Conservation (phyloP, 2,797 vertebrate species). For the Smutsia gigantea region DNA sequence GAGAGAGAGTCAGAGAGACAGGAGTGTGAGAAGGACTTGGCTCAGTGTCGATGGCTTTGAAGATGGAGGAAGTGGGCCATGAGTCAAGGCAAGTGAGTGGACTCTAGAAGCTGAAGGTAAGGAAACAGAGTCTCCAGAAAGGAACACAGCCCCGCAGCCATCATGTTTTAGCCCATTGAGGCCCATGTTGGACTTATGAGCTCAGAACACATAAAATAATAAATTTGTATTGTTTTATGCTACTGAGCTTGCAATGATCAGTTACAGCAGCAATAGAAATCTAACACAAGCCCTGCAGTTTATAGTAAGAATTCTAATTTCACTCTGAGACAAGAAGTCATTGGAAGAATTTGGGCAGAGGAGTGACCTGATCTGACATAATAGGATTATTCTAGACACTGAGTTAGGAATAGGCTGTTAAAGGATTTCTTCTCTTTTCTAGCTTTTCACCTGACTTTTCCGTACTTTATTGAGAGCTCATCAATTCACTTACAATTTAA, state of each 20-base stretch:
- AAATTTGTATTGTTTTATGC: neutral
- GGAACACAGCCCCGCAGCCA: neutral
- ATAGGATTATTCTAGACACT: neutral
- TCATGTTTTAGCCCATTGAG: neutral
- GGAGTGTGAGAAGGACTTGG: neutral
- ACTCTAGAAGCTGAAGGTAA: neutral
- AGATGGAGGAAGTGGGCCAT: neutral
- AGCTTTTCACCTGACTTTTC: neutral
- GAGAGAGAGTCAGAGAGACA: neutral
- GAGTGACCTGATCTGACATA: neutral
- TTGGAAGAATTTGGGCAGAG: neutral
- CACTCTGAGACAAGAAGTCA: neutral
- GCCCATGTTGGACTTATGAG: neutral
- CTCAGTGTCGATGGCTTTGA: neutral
- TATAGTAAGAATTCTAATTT: neutral
- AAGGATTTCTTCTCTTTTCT: neutral
- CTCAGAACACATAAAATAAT: neutral
- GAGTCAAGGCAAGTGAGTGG: neutral
- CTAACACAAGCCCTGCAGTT: neutral
- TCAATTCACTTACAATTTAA: neutral
- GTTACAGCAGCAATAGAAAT: neutral
- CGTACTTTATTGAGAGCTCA: neutral
- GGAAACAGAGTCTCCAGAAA: neutral
- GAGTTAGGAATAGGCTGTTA: neutral
- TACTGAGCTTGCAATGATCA: neutral